phyloP scores from a whole-genome alignment of 2,113 vertebrate genomes.

The Gnathonemus longibarbis region DNA sequence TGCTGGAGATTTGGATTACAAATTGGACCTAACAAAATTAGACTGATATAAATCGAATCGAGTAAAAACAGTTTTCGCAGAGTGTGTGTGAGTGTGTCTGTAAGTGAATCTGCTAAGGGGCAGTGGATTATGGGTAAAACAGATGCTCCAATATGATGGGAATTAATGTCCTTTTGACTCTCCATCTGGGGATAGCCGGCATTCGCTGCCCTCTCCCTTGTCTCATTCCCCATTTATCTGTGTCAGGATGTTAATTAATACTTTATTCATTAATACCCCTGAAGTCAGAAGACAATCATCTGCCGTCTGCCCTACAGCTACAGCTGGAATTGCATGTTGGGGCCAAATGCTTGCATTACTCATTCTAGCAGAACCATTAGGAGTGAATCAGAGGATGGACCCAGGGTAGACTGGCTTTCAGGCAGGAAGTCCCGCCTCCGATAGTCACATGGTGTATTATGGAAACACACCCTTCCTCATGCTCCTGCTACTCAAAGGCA shows the following conservation, averaged over 20 bases:
- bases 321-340: conserved; percentile 56
- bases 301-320: conserved; percentile 51
- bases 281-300: conserved; percentile 65
- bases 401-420: conserved; percentile 13
- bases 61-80: conserved; percentile 73
- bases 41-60: conserved; percentile 96
- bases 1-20: conserved; percentile 94
- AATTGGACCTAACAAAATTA: conserved; percentile 99
- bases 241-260: conserved; percentile 91
- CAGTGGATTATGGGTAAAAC: conserved; percentile 83
- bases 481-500: not conserved
- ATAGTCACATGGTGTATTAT: conserved; percentile 27
- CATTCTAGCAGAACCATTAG: conserved; percentile 44
- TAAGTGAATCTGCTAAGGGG: conserved; percentile 67
- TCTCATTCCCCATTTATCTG: conserved; percentile 90
- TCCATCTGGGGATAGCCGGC: conserved; percentile 72
- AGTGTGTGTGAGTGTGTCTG: conserved; percentile 34
- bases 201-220: conserved; percentile 75
- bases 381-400: conserved; percentile 12
- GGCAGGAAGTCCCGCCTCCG: not conserved
- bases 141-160: conserved; percentile 94
- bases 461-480: conserved; percentile 20
- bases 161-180: conserved; percentile 84
- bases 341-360: conserved; percentile 48
- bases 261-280: conserved; percentile 90